Conservation (phyloP, 2,888 invertebrate genomes). For the Synanthedon myopaeformis region DNA sequence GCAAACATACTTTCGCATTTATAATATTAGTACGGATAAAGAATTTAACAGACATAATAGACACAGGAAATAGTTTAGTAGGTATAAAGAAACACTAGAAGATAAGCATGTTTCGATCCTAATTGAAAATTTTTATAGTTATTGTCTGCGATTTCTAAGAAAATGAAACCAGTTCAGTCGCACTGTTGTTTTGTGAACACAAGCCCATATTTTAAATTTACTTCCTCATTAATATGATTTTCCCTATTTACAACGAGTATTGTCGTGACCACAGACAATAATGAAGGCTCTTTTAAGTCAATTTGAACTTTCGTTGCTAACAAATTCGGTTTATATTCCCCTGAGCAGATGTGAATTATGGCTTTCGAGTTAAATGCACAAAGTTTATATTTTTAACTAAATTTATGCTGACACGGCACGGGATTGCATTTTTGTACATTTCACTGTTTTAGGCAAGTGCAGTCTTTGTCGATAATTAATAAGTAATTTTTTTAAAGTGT, state of each 20-base stretch:
- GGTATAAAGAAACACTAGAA: too few species aligned
- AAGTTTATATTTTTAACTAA: slow-evolving; percentile 50
- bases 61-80: too few species aligned
- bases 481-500: background rate
- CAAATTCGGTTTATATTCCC: background rate
- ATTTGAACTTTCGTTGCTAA: background rate
- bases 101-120: too few species aligned
- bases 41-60: too few species aligned
- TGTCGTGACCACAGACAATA: slow-evolving; percentile 13
- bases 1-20: too few species aligned
- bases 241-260: slow-evolving; percentile 43
- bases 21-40: too few species aligned
- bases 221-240: slow-evolving; percentile 30
- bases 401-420: slow-evolving; percentile 61
- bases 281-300: background rate
- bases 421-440: slow-evolving; percentile 43
- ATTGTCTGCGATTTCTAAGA: too few species aligned
- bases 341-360: background rate
- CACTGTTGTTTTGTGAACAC: slow-evolving; percentile 2
- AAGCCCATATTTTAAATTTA: slow-evolving; percentile 12
- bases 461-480: background rate
- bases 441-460: slow-evolving; percentile 32
- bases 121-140: too few species aligned
- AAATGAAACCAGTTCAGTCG: too few species aligned
- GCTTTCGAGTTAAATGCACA: slow-evolving; percentile 25